These are phyloP conservation scores for Drosophila barbarae DNA, from an alignment of 2,888 invertebrate species.

Conservation along the genomic window DNA sequence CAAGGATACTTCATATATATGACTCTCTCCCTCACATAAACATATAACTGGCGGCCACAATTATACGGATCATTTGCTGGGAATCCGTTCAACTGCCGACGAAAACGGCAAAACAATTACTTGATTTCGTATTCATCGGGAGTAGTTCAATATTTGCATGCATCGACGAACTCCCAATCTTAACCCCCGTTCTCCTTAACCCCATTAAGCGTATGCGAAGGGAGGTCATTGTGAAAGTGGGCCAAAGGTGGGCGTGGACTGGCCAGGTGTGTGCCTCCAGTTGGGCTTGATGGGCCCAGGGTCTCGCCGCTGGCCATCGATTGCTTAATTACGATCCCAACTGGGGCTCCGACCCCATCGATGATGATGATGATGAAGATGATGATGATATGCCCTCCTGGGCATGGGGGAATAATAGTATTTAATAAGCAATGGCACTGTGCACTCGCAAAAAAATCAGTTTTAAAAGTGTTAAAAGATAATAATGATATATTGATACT, in stretches of 20 bases:
- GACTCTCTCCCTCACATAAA: neutral
- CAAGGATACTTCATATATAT: too few species aligned
- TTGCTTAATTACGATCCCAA: slow-evolving; percentile 33
- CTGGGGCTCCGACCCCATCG: neutral
- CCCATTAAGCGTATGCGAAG: neutral
- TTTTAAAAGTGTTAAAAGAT: neutral
- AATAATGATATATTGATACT: neutral
- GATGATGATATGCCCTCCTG: slow-evolving; percentile 8
- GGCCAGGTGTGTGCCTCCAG: slow-evolving; percentile 7
- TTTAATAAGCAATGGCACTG: slow-evolving; percentile 18
- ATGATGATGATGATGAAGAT: neutral
- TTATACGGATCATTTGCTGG: slow-evolving; percentile 30
- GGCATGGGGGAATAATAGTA: slow-evolving; percentile 1
- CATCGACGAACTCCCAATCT: slow-evolving; percentile 11
- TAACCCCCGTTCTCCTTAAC: neutral
- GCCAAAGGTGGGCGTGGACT: slow-evolving; percentile 9
- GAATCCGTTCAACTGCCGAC: slow-evolving; percentile 24
- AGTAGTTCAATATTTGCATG: slow-evolving; percentile 30
- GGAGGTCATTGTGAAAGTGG: slow-evolving; percentile 23
- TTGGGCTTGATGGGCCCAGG: neutral
- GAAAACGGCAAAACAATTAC: slow-evolving; percentile 25
- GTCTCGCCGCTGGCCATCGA: slow-evolving; percentile 19
- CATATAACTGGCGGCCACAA: slow-evolving; percentile 20
- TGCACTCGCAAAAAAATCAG: neutral
- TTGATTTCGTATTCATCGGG: slow-evolving; percentile 33